Percentiles rank a stretch among this genome's conserved stretches.
These are phyloP conservation scores for Todiramphus saurophagus DNA, from an alignment of 2,113 vertebrate species.

Conservation along the genomic window DNA sequence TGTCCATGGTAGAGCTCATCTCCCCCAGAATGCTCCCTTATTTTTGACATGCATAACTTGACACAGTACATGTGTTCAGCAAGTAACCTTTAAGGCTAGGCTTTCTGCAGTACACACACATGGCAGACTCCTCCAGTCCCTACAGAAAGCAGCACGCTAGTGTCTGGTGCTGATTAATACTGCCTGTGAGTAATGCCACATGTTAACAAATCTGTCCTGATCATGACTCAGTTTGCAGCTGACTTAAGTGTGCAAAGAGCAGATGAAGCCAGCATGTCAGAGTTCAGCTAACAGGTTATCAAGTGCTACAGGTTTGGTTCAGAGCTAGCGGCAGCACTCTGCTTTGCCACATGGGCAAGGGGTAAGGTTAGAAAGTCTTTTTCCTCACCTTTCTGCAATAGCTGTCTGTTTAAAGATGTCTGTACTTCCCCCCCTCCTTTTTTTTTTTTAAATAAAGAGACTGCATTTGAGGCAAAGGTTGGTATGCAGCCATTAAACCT, in stretches of 20 bases:
- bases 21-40: background rate
- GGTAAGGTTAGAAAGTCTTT: background rate
- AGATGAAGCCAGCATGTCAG: background rate
- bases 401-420: background rate
- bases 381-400: background rate
- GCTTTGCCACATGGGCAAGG: background rate
- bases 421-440: background rate
- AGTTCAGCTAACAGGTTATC: background rate
- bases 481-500: background rate
- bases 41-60: background rate
- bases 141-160: background rate
- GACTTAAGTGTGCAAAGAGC: background rate
- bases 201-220: background rate
- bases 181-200: background rate
- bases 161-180: slow-evolving; percentile 13
- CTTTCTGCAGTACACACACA: background rate
- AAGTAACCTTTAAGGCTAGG: background rate
- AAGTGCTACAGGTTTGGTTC: background rate
- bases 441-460: background rate
- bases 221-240: background rate
- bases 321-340: background rate
- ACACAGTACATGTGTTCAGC: background rate
- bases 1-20: background rate
- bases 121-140: background rate
- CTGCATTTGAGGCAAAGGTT: background rate